Evolutionary conservation across 2,888 invertebrate genomes (phyloP), one percentile per base, ranked within the genome.

Genomic region (Hartigia nigra): DNA sequence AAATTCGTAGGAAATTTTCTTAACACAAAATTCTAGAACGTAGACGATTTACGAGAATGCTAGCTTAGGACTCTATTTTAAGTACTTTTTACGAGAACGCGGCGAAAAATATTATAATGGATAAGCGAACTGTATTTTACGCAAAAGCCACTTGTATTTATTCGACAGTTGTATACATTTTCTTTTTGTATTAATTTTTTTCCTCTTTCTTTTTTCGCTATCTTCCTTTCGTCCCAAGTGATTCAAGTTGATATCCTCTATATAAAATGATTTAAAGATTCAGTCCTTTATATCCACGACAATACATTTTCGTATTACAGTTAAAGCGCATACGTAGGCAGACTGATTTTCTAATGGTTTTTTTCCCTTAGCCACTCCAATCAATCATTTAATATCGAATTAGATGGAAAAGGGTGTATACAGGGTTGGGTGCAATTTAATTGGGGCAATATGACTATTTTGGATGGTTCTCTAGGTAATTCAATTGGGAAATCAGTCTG

Each of bases 1-100:
- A 55, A 55, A 55, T 55, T 76, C 77, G 78, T 83, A 82, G 77
- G 77, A 82, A 82, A 83, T 81, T 55, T 83, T 83, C 82, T 86
- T 83, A 83, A 86, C 84, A 86, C 86, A 86, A 89, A 23, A 86
- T 83, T 84, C 84, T 88, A 88, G 85, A 85, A 80, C 55, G 55
- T 88, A 85, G 81, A 77, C 9, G 31, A 85, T 70, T 32, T n/a
- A 86, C 86, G 82, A 55, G 88, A 88, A 88, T 84, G 85, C 82
- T 89, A 90, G 88, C 81, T 86, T 90, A 88, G 88, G 34, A 86
- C 82, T 88, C 86, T 90, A 90, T 89, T 91, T 89, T 89, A 90
- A 87, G 88, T 90, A 90, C 87, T 87, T 88, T 86, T 82, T 88
- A 86, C 84, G 81, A 86, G 83, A 86, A 5, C 80, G 80, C 83